phyloP scores from a whole-genome alignment of 2,113 vertebrate species.

The Otolemur garnettii region DNA sequence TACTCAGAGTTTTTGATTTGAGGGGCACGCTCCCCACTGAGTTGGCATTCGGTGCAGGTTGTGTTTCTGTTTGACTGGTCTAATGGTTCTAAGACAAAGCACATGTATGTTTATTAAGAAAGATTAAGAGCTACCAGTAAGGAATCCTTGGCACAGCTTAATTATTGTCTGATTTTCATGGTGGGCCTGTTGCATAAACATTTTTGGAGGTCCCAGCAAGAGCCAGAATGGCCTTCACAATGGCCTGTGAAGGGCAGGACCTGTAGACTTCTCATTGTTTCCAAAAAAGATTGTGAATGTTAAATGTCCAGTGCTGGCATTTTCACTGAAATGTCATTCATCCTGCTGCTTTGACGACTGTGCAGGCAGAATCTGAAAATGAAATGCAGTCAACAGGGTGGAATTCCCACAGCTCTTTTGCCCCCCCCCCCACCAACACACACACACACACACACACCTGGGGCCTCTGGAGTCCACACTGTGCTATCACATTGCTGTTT shows the following conservation, averaged over 20 bases:
- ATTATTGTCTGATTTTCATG: background rate
- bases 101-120: background rate
- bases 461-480: background rate
- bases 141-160: slow-evolving; percentile 11
- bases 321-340: slow-evolving; percentile 75
- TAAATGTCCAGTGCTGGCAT: slow-evolving; percentile 38
- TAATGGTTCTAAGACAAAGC: background rate
- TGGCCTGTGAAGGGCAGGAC: background rate
- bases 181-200: background rate
- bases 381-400: background rate
- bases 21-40: background rate
- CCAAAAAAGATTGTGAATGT: slow-evolving; percentile 33
- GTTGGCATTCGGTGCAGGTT: background rate
- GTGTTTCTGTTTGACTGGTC: background rate
- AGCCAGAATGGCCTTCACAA: background rate
- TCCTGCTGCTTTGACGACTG: background rate
- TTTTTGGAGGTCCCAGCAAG: background rate
- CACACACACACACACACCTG: no score
- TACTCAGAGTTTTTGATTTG: background rate
- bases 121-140: slow-evolving; percentile 18
- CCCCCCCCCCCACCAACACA: background rate
- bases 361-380: slow-evolving; percentile 40
- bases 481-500: background rate
- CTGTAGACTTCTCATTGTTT: slow-evolving; percentile 15
- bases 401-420: background rate